Conservation (phyloP, 2,888 invertebrate species). For the Zaprionus obscuricornis region DNA sequence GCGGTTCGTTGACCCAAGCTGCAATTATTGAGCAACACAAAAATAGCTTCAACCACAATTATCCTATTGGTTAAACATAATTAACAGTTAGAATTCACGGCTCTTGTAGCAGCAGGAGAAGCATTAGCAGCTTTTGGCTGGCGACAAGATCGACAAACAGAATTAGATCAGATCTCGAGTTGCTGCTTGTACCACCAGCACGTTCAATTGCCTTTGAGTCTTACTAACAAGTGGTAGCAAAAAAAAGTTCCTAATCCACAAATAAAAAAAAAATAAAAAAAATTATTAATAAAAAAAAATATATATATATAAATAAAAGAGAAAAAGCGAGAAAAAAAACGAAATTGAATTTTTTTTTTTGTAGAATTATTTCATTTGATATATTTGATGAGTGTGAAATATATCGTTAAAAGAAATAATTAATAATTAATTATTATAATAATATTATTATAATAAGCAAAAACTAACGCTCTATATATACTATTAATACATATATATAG, state of each 20-base stretch:
- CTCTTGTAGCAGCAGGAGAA: not conserved
- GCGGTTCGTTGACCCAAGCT: conserved; percentile 69
- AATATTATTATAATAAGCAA: conserved; percentile 9
- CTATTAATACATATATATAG: conserved; percentile 35
- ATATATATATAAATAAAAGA: too few species aligned
- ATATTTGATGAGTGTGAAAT: too few species aligned
- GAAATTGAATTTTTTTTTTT: too few species aligned
- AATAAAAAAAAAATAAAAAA: conserved; percentile 8
- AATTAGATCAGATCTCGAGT: not conserved
- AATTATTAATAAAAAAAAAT: conserved; percentile 15
- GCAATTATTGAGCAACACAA: conserved; percentile 41
- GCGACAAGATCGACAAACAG: conserved; percentile 15
- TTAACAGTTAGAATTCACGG: conserved; percentile 45
- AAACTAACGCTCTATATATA: conserved; percentile 38
- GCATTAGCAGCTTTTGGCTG: conserved; percentile 22
- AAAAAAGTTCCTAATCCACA: conserved; percentile 25
- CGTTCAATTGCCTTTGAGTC: conserved; percentile 66
- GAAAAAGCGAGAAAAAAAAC: not conserved
- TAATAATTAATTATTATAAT: conserved; percentile 4
- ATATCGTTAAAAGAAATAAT: conserved; percentile 26
- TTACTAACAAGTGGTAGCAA: conserved; percentile 58
- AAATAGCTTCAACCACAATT: conserved; percentile 34
- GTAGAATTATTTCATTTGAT: conserved; percentile 51
- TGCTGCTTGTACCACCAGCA: too few species aligned
- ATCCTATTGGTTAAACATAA: conserved; percentile 37